phyloP scores from a whole-genome alignment of 2,113 vertebrate genomes.

The Osmerus eperlanus region DNA sequence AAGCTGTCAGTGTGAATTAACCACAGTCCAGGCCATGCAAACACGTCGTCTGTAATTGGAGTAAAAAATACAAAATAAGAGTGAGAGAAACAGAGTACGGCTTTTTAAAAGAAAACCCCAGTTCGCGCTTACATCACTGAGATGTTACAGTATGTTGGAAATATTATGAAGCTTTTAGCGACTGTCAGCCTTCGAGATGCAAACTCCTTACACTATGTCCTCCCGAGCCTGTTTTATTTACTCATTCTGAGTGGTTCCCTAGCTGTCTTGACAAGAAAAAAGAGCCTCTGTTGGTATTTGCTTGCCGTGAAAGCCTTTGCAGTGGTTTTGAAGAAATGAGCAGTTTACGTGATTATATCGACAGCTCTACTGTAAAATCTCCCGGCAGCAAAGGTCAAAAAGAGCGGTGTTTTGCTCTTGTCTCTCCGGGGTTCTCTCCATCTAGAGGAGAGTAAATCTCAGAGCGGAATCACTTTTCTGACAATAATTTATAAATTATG shows the following conservation, averaged over 20 bases:
- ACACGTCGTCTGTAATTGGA: conserved; percentile 80
- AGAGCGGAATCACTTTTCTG: conserved; percentile 96
- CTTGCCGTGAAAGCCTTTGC: conserved; percentile 73
- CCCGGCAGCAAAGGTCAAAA: conserved; percentile 92
- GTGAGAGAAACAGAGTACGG: conserved; percentile 50
- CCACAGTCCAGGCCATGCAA: conserved; percentile 65
- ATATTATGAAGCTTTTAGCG: conserved; percentile 81
- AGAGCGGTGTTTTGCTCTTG: conserved; percentile 75
- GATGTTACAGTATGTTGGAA: conserved; percentile 62
- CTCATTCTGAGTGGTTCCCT: conserved; percentile 58
- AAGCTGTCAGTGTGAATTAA: conserved; percentile 82
- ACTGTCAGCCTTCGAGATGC: conserved; percentile 64
- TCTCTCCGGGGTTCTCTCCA: conserved; percentile 76
- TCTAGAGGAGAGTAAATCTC: conserved; percentile 92
- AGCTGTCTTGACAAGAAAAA: conserved; percentile 64
- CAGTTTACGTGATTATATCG: conserved; percentile 92
- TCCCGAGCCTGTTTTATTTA: conserved; percentile 59
- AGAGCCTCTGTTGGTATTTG: conserved; percentile 76
- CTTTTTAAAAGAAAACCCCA: conserved; percentile 69
- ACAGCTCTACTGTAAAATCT: conserved; percentile 96
- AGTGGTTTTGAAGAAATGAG: conserved; percentile 76
- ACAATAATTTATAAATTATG: conserved; percentile 99
- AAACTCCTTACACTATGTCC: conserved; percentile 50
- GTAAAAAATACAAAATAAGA: conserved; percentile 28
- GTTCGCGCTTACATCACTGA: conserved; percentile 63